Evolutionary conservation across 2,888 invertebrate genomes (phyloP), one percentile per base, ranked within the genome.

Genomic region (Brachynemurus nebulosus): DNA sequence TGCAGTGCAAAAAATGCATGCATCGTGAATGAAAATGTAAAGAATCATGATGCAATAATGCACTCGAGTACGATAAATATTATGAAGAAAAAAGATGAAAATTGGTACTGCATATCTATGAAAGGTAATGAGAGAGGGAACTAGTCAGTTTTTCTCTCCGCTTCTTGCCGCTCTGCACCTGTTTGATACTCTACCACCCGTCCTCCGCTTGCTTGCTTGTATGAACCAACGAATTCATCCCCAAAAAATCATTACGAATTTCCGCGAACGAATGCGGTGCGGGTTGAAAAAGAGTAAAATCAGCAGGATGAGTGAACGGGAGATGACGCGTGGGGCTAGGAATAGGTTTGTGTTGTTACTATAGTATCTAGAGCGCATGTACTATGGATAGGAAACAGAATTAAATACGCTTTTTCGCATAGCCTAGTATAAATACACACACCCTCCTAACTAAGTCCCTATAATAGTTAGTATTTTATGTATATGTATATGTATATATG

Each of bases 201-300:
- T 30, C 62, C 67, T 62, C 59, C 69, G 63, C 67, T 68, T 50
- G 51, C 55, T 54, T 50, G 54, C 57, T 53, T 51, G 53, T 47
- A 46, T 44, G 37, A 38, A 44, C 54, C 53, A 48, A 59, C 59
- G 54, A 78, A 78, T 78, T 78, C 79, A 76, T 78, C 78, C 78
- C 80, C 80, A 80, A 81, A 81, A 81, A 81, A 81, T 81, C 80
- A 81, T 81, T 81, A 81, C 80, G 79, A 79, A 70, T 70, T 71
- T 71, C 70, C 65, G 76, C 74, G 76, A 68, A 65, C 64, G 66
- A 65, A 76, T 67, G 65, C 64, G 66, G 66, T 51, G 53, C 19
- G 41, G 38, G 27, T 40, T 16, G 40, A 14, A 23, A 40, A 40
- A 40, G 16, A 40, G 40, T 16, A n/a, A 23, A 21, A 17, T 18